Percentiles rank a stretch among this genome's conserved stretches.
Evolutionary conservation across 2,888 invertebrate species (phyloP).

Genomic region (Tanaodytes sp.): DNA sequence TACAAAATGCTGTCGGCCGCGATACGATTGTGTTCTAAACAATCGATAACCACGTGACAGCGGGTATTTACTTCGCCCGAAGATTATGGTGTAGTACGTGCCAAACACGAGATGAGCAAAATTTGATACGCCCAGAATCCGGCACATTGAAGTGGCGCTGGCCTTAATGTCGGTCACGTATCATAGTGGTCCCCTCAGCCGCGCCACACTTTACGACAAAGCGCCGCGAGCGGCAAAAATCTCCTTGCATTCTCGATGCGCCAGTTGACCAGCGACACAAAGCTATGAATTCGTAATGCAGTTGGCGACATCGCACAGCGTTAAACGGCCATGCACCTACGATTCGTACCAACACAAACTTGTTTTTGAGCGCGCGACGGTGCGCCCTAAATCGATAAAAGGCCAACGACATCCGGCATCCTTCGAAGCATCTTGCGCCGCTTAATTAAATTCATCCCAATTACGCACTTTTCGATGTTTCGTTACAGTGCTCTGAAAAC

Average conservation of each 20-base stretch:
- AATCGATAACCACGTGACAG: slow-evolving; percentile 34
- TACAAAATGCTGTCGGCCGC: slow-evolving; percentile 23
- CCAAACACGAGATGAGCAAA: slow-evolving; percentile 54
- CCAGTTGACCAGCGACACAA: slow-evolving; percentile 52
- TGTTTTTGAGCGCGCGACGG: slow-evolving; percentile 23
- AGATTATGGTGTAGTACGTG: slow-evolving; percentile 55
- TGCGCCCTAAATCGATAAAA: slow-evolving; percentile 42
- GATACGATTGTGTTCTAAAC: slow-evolving; percentile 40
- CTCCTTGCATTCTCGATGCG: slow-evolving; percentile 52
- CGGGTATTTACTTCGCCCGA: slow-evolving; percentile 44
- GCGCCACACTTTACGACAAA: slow-evolving; percentile 56
- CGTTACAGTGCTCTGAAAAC: too few relatives aligned
- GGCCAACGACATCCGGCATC: slow-evolving; percentile 34
- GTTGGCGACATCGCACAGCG: slow-evolving; percentile 51
- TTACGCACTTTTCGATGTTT: too few relatives aligned
- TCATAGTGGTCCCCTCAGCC: slow-evolving; percentile 56
- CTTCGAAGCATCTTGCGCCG: too few relatives aligned
- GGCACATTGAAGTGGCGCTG: slow-evolving; percentile 46
- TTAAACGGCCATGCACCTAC: slow-evolving; percentile 48
- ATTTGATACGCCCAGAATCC: slow-evolving; percentile 55
- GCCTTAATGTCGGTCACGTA: slow-evolving; percentile 63
- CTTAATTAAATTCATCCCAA: too few relatives aligned
- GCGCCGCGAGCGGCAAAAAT: slow-evolving; percentile 49
- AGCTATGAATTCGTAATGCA: slow-evolving; percentile 55
- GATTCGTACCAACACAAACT: slow-evolving; percentile 36